A percentile compares a stretch with the other conserved stretches of the same genome.
Conservation (phyloP, 2,888 invertebrate species). For the Tortrix viridana region DNA sequence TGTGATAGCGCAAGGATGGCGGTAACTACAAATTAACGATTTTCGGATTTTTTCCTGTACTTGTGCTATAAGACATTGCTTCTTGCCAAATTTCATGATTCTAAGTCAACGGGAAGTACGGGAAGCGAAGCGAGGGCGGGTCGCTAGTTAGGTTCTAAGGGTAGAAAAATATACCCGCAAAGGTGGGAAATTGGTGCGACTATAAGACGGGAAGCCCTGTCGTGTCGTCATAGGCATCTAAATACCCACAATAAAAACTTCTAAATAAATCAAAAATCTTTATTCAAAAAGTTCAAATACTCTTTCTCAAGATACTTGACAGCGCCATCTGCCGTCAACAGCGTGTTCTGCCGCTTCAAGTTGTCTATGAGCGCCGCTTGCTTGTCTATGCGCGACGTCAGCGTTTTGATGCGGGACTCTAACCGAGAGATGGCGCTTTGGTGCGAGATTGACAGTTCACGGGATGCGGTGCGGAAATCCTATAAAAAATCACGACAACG, state of each 20-base stretch:
- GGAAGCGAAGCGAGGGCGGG: too few relatives aligned
- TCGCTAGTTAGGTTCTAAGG: too few relatives aligned
- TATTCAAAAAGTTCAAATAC: constrained; percentile 61
- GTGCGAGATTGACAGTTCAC: constrained; percentile 58
- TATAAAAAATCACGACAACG: constrained; percentile 44
- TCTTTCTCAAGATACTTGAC: constrained; percentile 60
- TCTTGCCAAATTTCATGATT: too few relatives aligned
- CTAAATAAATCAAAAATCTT: constrained; percentile 47
- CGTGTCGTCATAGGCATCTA: too few relatives aligned
- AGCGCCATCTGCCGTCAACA: constrained; percentile 55
- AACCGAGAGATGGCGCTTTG: constrained; percentile 59
- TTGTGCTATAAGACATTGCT: too few relatives aligned
- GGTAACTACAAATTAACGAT: too few relatives aligned
- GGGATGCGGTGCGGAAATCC: constrained; percentile 67
- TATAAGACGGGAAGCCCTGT: too few relatives aligned
- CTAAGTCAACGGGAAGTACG: too few relatives aligned
- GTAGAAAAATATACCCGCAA: too few relatives aligned
- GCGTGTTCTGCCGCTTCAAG: constrained; percentile 39
- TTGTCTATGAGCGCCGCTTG: constrained; percentile 59
- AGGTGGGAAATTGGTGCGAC: too few relatives aligned
- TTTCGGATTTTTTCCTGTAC: too few relatives aligned
- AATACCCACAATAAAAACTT: constrained; percentile 3
- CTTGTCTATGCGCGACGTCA: constrained; percentile 60
- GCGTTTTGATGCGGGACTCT: constrained; percentile 53
- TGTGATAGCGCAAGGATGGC: too few relatives aligned